phyloP scores from a whole-genome alignment of 2,797 vertebrate genomes.

The Pangasius sanitwongsei region DNA sequence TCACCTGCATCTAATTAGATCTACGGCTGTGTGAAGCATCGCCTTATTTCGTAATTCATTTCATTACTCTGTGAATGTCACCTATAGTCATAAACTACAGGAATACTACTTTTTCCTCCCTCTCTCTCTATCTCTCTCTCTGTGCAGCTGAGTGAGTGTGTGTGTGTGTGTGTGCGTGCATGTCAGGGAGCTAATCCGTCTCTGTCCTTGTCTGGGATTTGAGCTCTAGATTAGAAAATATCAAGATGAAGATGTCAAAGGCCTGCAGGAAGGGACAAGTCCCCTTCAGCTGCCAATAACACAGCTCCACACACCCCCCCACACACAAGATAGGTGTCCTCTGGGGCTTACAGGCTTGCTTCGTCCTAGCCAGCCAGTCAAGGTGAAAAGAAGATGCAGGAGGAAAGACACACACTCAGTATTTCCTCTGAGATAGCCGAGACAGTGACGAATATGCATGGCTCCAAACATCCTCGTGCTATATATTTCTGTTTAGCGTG shows the following conservation, averaged over 20 bases:
- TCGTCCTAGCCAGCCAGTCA: slow-evolving; percentile 50
- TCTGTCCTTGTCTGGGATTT: slow-evolving; percentile 61
- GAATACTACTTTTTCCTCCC: neutral
- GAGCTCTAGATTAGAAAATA: slow-evolving; percentile 56
- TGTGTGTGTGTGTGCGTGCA: slow-evolving; percentile 8
- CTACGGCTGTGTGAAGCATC: slow-evolving; percentile 21
- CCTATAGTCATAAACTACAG: slow-evolving; percentile 24
- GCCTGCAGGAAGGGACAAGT: slow-evolving; percentile 49
- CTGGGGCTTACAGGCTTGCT: slow-evolving; percentile 46
- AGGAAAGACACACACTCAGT: neutral
- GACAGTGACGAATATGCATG: slow-evolving; percentile 48
- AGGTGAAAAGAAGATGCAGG: slow-evolving; percentile 49
- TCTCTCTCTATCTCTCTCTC: neutral
- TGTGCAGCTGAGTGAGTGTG: neutral
- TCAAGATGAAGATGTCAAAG: slow-evolving; percentile 60
- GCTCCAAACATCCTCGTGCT: slow-evolving; percentile 18
- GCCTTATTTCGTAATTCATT: slow-evolving; percentile 6
- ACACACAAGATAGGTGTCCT: slow-evolving; percentile 39
- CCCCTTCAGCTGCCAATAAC: slow-evolving; percentile 52
- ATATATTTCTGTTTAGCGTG: neutral
- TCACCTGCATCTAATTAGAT: slow-evolving; percentile 35
- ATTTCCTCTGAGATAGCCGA: slow-evolving; percentile 4
- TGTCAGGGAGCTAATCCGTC: slow-evolving; percentile 53
- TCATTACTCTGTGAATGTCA: slow-evolving; percentile 41
- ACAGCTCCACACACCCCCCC: slow-evolving; percentile 17